Base-by-base conservation (phyloP, 2,888 invertebrate species). In the Scrobipalpa atriplicella region DNA sequence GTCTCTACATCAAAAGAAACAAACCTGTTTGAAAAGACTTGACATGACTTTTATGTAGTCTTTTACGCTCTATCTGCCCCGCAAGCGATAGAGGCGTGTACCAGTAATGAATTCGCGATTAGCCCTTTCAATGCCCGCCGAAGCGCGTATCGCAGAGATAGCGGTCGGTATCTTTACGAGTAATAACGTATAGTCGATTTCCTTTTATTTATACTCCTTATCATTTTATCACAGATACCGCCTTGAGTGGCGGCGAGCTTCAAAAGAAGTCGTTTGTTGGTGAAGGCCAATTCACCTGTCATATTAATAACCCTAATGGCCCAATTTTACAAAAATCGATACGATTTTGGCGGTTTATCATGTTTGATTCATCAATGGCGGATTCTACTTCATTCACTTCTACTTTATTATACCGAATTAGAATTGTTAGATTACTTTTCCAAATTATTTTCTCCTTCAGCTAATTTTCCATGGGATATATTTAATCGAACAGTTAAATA, bases 191-290 rank as follows among this genome's bases (percentile, higher is more conserved):
- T 13, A 38, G 58, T 58, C 36, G n/a, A 58, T 58, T 38, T 16
- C 16, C 38, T 38, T 58, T 58, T 38, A 58, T 36, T 38, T 58
- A 58, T 58, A 11, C 19, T 11, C 29, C 6, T 58, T 16, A 36
- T 16, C 58, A 9, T 29, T 29, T 47, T 47, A 52, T 21, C 68
- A 71, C 68, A 78, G 78, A 78, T 76, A 79, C 78, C 72, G 75
- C 69, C 71, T 71, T 73, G 79, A 58, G 58, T 58, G 36, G 38
- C 58, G 36, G 58, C 11, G 54, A 1, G 54, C 54, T 56, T 56
- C 54, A 56, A 56, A 56, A 21, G 54, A 10, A 13, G 21, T 56
- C 21, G 21, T 13, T 19, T 13, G 52, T 52, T 52, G 10, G 9
- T 18, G 16, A 18, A 52, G 10, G 18, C 18, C 19, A 52, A 18